Evolutionary conservation across 2,888 invertebrate species (phyloP).

Genomic region (Halocaridina rubra): DNA sequence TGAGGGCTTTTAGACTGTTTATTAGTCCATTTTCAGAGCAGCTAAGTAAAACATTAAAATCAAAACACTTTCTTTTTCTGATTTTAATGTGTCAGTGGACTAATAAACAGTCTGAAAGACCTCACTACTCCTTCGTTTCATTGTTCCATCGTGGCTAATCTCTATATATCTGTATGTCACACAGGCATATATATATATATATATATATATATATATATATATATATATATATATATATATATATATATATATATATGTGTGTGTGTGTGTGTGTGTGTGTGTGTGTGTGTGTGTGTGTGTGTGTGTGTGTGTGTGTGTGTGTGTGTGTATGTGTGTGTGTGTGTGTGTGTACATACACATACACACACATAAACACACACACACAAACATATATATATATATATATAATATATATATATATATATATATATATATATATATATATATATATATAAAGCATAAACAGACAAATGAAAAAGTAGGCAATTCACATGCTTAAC

Average conservation of each 20-base stretch:
- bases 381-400: conserved; percentile 11
- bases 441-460: not conserved
- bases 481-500: too few relatives aligned
- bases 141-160: too few relatives aligned
- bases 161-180: not conserved
- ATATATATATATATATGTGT: not conserved
- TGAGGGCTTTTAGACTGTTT: too few relatives aligned
- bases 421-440: not conserved
- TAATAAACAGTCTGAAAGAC: too few relatives aligned
- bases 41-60: too few relatives aligned
- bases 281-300: not conserved
- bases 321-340: not conserved
- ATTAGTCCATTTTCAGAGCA: too few relatives aligned
- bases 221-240: conserved; percentile 11
- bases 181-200: not conserved
- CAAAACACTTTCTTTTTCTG: too few relatives aligned
- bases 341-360: conserved; percentile 3
- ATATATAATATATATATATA: not conserved
- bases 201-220: conserved; percentile 18
- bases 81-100: too few relatives aligned
- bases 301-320: not conserved
- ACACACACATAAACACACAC: conserved; percentile 7
- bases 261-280: not conserved
- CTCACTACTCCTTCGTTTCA: too few relatives aligned
- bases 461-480: too few relatives aligned